phyloP scores from a whole-genome alignment of 2,888 invertebrate species.

The Mythimna pallens region DNA sequence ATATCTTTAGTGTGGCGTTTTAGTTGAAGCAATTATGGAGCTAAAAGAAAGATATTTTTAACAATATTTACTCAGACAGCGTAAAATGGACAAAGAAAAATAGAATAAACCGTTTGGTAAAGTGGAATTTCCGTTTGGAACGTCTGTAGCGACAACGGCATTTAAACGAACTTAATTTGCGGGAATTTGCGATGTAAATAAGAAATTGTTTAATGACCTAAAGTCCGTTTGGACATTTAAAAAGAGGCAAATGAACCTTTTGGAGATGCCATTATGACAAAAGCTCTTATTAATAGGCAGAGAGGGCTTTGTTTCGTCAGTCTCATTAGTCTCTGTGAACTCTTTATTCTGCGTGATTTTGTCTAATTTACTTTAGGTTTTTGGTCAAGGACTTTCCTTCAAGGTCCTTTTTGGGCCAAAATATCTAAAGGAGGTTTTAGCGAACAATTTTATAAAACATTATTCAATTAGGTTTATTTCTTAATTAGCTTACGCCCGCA shows the following conservation, averaged over 20 bases:
- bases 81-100: conserved; percentile 63
- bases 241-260: conserved; percentile 60
- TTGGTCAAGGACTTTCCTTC: not conserved
- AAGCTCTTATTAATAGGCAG: conserved; percentile 58
- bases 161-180: conserved; percentile 73
- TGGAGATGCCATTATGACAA: conserved; percentile 53
- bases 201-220: conserved; percentile 72
- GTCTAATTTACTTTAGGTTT: conserved; percentile 2
- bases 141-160: conserved; percentile 66
- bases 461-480: not conserved
- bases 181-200: conserved; percentile 74
- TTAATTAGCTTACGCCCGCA: not conserved
- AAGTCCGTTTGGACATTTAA: conserved; percentile 66
- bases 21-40: conserved; percentile 49
- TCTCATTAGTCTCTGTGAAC: conserved; percentile 31
- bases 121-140: conserved; percentile 65
- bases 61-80: conserved; percentile 52
- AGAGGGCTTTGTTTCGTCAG: conserved; percentile 33
- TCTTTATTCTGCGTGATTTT: conserved; percentile 33
- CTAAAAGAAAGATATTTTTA: conserved; percentile 40
- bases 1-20: conserved; percentile 28
- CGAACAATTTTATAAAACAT: not conserved
- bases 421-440: not conserved
- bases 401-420: not conserved
- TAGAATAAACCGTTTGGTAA: conserved; percentile 63